Percentiles rank a stretch among this genome's conserved stretches.
Conservation (phyloP, 2,797 vertebrate genomes). For the Craterocephalus amniculus region DNA sequence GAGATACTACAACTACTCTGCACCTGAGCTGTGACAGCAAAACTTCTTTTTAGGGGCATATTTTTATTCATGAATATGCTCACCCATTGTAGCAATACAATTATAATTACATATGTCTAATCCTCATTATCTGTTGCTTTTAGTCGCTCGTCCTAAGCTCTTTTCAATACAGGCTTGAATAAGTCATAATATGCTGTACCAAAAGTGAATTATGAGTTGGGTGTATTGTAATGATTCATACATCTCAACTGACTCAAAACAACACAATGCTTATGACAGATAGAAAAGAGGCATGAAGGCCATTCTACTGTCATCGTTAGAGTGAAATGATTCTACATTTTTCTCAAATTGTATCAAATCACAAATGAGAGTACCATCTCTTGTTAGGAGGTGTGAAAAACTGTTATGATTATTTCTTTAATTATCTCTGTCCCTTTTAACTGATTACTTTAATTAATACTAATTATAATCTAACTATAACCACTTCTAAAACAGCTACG, state of each 20-base stretch:
- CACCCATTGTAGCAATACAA: constrained; percentile 65
- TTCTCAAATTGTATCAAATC: too few relatives aligned
- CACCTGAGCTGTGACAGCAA: constrained; percentile 28
- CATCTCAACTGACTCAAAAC: constrained; percentile 37
- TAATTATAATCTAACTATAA: constrained; percentile 11
- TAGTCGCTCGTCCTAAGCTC: constrained; percentile 49
- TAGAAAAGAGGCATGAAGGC: not conserved
- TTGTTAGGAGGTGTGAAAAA: not conserved
- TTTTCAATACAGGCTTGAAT: constrained; percentile 43
- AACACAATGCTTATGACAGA: constrained; percentile 16
- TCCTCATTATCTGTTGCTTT: constrained; percentile 67
- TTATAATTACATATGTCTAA: constrained; percentile 73
- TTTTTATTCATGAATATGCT: constrained; percentile 72
- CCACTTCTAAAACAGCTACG: not conserved
- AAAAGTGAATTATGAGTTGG: constrained; percentile 50
- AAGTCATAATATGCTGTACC: constrained; percentile 38
- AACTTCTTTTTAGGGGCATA: constrained; percentile 58
- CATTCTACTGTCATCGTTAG: constrained; percentile 11
- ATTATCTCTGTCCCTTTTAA: not conserved
- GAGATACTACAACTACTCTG: constrained; percentile 31
- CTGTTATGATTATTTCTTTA: too few relatives aligned
- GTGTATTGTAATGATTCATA: constrained; percentile 57
- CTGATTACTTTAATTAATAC: not conserved
- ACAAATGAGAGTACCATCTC: too few relatives aligned
- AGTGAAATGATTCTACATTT: constrained; percentile 5